Conservation (phyloP, 2,113 vertebrate species). For the Chauna torquata region DNA sequence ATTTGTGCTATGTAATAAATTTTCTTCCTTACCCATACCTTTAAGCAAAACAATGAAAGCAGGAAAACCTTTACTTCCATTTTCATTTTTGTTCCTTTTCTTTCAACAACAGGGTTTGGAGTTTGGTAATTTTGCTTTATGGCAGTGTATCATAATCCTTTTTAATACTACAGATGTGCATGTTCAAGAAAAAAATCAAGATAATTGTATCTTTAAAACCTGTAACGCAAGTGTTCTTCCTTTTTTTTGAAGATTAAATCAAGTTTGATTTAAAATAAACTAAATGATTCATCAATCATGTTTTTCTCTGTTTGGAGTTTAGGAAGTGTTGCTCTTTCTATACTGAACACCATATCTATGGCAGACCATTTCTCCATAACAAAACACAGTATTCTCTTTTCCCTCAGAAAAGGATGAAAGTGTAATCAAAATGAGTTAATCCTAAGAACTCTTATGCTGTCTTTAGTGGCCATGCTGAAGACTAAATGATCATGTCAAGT, state of each 20-base stretch:
- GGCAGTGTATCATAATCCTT: not conserved
- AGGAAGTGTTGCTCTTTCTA: not conserved
- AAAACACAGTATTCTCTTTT: not conserved
- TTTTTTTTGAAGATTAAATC: not conserved
- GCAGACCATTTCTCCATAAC: not conserved
- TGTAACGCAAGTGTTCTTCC: not conserved
- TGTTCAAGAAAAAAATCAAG: not conserved
- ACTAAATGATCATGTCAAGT: not conserved
- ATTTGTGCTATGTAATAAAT: not conserved
- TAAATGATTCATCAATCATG: rapidly evolving
- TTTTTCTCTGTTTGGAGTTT: not conserved
- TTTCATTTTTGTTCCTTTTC: not conserved
- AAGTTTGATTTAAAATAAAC: not conserved
- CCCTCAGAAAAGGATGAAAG: not conserved
- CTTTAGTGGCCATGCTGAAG: not conserved
- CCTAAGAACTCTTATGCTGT: not conserved
- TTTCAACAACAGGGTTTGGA: not conserved
- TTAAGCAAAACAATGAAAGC: not conserved
- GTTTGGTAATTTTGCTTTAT: not conserved
- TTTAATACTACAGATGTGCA: not conserved
- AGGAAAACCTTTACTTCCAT: not conserved
- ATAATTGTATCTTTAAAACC: not conserved
- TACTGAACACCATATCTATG: not conserved
- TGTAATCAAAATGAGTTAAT: not conserved
- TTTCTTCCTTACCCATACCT: not conserved